phyloP scores from a whole-genome alignment of 2,797 vertebrate genomes.

The Furcifer pardalis region DNA sequence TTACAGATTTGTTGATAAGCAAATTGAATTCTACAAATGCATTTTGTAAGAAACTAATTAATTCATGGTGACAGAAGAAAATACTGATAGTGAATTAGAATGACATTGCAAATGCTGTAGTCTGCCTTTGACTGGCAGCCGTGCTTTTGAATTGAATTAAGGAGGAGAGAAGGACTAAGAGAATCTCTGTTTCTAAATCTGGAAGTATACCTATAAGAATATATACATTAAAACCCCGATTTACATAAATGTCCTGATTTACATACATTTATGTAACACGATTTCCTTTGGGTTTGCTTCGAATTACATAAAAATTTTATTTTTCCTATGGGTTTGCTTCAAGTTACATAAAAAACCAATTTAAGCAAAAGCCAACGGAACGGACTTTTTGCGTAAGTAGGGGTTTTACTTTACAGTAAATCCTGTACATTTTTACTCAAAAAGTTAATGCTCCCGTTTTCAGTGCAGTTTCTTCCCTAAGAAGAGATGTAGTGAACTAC shows the following conservation, averaged over 20 bases:
- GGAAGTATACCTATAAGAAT: not conserved
- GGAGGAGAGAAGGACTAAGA: not conserved
- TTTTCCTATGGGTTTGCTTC: too few relatives aligned
- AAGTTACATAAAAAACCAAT: too few relatives aligned
- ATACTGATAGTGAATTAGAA: conserved; percentile 1
- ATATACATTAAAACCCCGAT: too few relatives aligned
- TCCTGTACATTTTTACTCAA: not conserved
- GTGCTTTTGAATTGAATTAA: conserved; percentile 10
- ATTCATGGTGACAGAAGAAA: conserved; percentile 1
- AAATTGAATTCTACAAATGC: not conserved
- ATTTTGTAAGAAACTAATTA: conserved; percentile 14
- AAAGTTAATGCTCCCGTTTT: not conserved
- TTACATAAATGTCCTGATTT: too few relatives aligned
- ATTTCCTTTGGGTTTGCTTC: too few relatives aligned
- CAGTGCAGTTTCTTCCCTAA: not conserved
- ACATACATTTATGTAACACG: too few relatives aligned
- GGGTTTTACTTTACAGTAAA: too few relatives aligned
- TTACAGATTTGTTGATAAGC: not conserved
- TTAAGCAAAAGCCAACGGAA: too few relatives aligned
- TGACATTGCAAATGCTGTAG: conserved; percentile 7
- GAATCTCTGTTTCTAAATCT: not conserved
- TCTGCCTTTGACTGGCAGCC: conserved; percentile 13
- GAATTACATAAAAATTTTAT: too few relatives aligned
- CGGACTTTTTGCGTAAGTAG: too few relatives aligned
- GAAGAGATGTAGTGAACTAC: not conserved